Evolutionary conservation across 92 coral and sea anemone species (phyloP).

Genomic region (Palythoa grandiflora): DNA sequence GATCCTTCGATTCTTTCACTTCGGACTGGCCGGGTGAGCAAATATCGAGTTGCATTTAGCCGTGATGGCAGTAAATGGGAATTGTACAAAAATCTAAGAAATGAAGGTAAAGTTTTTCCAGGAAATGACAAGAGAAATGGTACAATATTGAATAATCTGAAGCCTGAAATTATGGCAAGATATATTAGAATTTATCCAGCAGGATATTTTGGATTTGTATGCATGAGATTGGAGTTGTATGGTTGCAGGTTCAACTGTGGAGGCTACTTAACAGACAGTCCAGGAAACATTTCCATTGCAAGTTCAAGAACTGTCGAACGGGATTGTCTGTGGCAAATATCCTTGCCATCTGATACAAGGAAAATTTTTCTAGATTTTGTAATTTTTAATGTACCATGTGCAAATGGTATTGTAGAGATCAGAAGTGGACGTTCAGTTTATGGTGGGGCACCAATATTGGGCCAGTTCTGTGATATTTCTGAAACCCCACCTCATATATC

Average conservation of each 20-base stretch:
- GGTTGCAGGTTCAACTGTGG: slow-evolving; percentile 93
- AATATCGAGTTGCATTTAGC: slow-evolving; percentile 82
- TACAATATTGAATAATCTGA: slow-evolving; percentile 66
- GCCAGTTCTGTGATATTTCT: slow-evolving; percentile 73
- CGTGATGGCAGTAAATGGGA: slow-evolving; percentile 77
- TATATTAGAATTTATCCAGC: slow-evolving; percentile 78
- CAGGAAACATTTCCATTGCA: slow-evolving; percentile 71
- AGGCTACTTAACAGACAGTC: slow-evolving; percentile 68
- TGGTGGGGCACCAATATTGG: slow-evolving; percentile 65
- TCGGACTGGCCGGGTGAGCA: slow-evolving; percentile 88
- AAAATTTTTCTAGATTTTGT: slow-evolving; percentile 84
- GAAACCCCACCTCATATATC: slow-evolving; percentile 69
- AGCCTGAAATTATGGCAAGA: slow-evolving; percentile 76
- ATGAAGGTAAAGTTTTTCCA: slow-evolving; percentile 56
- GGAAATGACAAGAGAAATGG: slow-evolving; percentile 73
- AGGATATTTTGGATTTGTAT: slow-evolving; percentile 67
- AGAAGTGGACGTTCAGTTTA: slow-evolving; percentile 72
- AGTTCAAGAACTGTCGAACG: slow-evolving; percentile 64
- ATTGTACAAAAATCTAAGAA: slow-evolving; percentile 56
- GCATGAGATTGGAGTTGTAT: slow-evolving; percentile 83
- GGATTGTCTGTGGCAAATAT: slow-evolving; percentile 90
- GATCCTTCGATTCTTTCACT: slow-evolving; percentile 61
- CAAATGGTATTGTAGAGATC: slow-evolving; percentile 71
- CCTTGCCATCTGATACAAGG: slow-evolving; percentile 65
- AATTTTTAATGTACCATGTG: slow-evolving; percentile 86